Base-by-base conservation (phyloP, 2,113 vertebrate species). In the Acanthochromis polyacanthus region DNA sequence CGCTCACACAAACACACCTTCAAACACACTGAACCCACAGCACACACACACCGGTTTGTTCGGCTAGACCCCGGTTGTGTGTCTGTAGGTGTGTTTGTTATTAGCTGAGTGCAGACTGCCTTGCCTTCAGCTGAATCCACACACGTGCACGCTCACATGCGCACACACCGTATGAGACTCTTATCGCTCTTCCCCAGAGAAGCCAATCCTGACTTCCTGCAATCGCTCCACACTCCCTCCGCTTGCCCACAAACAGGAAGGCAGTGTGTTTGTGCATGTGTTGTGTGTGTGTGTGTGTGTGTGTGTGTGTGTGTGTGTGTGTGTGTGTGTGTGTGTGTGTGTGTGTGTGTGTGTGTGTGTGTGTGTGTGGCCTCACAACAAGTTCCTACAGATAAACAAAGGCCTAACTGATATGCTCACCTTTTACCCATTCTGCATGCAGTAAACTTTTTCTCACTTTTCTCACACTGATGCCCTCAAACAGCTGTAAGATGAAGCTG, bases 181-280 rank as follows among this genome's bases (percentile, higher is more conserved):
- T 90, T 85, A 90, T 90, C 89, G 81, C 57, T 80, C 82, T 85
- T 81, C 68, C 77, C 71, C 82, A 85, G 85, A 77, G 78, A 69
- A 75, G 81, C 51, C 48, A 46, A 60, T 78, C 68, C 69, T 67
- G 46, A 78, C 81, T 89, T 90, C 89, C 89, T 90, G 84, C 71
- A 71, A 74, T 71, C 71, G 32, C 66, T 75, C 64, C 72, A 77
- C 80, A 66, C 65, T 77, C 73, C 60, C 75, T 40, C 38, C 59
- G 67, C 59, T 60, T 60, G 48, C 20, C 45, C 36, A 59, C 58
- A 68, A 15, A 30, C 75, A 84, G 88, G 86, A 86, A 88, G 67
- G 53, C 38, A 57, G 75, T 61, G 83, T 28, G 52, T 53, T 55
- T 63, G 25, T 25, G 25, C 25, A 25, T 59, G 71, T 8, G 64